Conservation (phyloP, 2,888 invertebrate genomes). For the Sipha maydis region DNA sequence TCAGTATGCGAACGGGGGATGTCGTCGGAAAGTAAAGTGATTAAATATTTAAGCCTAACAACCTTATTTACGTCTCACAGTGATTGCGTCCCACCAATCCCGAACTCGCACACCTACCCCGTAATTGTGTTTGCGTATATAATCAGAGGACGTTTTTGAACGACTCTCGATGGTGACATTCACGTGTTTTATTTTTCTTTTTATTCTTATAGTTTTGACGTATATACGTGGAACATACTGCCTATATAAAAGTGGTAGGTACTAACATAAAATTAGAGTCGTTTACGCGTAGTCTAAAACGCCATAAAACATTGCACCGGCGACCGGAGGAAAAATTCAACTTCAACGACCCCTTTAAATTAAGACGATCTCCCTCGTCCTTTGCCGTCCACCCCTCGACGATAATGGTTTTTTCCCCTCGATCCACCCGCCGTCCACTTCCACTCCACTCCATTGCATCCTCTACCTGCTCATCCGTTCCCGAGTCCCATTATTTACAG, state of each 20-base stretch:
- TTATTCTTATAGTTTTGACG: not conserved
- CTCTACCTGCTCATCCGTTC: too few species aligned
- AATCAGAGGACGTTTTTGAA: not conserved
- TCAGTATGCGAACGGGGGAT: not conserved
- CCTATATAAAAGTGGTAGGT: not conserved
- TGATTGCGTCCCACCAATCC: not conserved
- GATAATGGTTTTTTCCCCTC: slow-evolving; percentile 27
- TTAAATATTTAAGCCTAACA: slow-evolving; percentile 28
- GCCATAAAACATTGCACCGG: slow-evolving; percentile 19
- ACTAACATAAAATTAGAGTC: slow-evolving; percentile 43
- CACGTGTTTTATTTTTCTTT: not conserved
- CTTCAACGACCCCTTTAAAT: slow-evolving; percentile 43
- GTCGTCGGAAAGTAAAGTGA: not conserved
- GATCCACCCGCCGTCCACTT: not conserved
- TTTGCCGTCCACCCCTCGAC: not conserved
- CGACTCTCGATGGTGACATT: slow-evolving; percentile 57
- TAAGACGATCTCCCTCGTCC: slow-evolving; percentile 24
- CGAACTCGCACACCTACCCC: not conserved
- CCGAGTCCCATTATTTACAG: slow-evolving; percentile 42
- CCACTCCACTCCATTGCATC: too few species aligned
- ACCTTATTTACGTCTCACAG: slow-evolving; percentile 17
- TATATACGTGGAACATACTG: not conserved
- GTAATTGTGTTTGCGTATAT: not conserved
- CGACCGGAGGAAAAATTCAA: not conserved
- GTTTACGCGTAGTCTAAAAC: slow-evolving; percentile 39